Evolutionary conservation across 2,797 vertebrate genomes (phyloP), one percentile per base, ranked within the genome.

Genomic region (Pangasius larnaudii): DNA sequence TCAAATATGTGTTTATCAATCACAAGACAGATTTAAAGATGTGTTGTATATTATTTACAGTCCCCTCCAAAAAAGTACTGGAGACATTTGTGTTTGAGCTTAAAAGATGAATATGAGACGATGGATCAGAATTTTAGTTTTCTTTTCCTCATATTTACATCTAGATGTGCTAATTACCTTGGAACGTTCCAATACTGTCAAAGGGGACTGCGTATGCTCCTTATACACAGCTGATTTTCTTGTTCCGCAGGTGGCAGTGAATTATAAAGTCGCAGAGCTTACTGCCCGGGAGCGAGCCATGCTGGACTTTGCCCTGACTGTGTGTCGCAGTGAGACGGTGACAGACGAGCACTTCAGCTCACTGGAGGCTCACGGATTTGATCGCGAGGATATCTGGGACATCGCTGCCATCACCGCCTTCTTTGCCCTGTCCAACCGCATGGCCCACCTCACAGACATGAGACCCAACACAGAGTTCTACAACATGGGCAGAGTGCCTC

Each of bases 351-450:
- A 96, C 88, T 96, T 98, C 84, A 91, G 89, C 91, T 91, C 95
- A 51, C 93, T 98, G 75, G 95, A 97, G 91, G 92, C 93, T n/a
- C 96, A 95, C 0, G 96, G 97, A 14, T 97, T 98, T 80, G 95
- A 96, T 89, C 92, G 89, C 0, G 97, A 98, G 90, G 97, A 98
- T 1, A 95, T 96, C 77, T 98, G 97, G 97, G 97, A 98, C 92
- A 97, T 97, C 22, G 96, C 94, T 22, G 93, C 95, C 89, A 94
- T 98, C 42, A 88, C 97, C 11, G 96, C 96, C 14, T 98, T 98
- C 91, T 98, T 97, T 71, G 95, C 97, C n/a, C 95, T 97, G 96
- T 97, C 96, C 59, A 98, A 97, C 88, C 92, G 94, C 0, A 93
- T 99, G 22, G 96, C 96, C n/a, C 96, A 97, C 85, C 92, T 97